Evolutionary conservation across 2,113 vertebrate species (phyloP), one percentile per base, ranked within the genome.

Genomic region (Notiomystis cincta): DNA sequence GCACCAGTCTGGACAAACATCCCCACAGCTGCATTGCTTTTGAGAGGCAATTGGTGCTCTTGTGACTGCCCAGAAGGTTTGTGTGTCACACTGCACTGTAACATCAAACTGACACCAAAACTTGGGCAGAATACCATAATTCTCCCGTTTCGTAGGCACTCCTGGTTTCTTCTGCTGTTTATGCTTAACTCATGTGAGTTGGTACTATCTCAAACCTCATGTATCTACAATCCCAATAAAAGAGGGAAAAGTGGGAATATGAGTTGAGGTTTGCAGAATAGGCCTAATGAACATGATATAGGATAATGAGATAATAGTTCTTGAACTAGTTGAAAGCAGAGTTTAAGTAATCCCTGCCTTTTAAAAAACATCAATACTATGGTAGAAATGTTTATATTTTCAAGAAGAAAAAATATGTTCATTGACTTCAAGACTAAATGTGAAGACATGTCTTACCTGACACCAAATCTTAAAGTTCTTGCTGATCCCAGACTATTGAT

Each of bases 51-150:
- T 10, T 78, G 45, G 13, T 64, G 18, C 13, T 71, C 57, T 76
- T 0, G 0, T 37, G 33, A 33, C 44, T 2, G 0, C 1, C 6
- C 21, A 76, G 28, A 75, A 75, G 10, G 17, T 65, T 64, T 94
- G 33, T 28, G 23, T n/a, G 60, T 71, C 27, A 31, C 1, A 3
- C 16, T 38, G 17, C 15, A 22, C 13, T 14, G 3, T 56, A 37
- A 31, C 11, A 25, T 35, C 12, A 6, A 84, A 40, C 33, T 27
- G 37, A 23, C 45, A 51, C 0, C 6, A 38, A 77, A 62, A 33
- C 30, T 67, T 65, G n/a, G 31, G 10, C 14, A 76, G n/a, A 66
- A 50, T 35, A 73, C 5, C 8, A 6, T 65, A 37, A 57, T 72
- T 56, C 33, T 71, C n/a, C 11, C 7, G 15, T 64, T 75, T 87